phyloP scores from a whole-genome alignment of 2,888 invertebrate species.

The Aphodius granarius region DNA sequence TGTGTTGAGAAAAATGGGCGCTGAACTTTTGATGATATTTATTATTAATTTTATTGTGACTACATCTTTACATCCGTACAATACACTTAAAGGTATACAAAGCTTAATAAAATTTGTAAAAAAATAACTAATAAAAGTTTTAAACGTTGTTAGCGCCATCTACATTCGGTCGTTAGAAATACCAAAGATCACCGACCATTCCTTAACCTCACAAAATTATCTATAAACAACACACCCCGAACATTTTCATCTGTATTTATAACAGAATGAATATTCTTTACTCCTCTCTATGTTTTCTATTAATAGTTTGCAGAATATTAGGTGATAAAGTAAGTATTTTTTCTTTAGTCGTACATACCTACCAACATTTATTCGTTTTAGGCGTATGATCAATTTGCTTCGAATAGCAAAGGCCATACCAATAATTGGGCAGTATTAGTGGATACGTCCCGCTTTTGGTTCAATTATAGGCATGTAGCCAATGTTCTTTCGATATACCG shows the following conservation, averaged over 20 bases:
- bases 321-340: not conserved
- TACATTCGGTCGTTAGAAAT: too few relatives aligned
- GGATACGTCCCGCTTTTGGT: slow-evolving; percentile 99
- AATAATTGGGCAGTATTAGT: slow-evolving; percentile 99
- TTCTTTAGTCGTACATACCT: not conserved
- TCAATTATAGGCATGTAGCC: slow-evolving; percentile 99
- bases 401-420: slow-evolving; percentile 67
- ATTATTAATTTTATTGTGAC: too few relatives aligned
- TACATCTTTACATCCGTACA: too few relatives aligned
- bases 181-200: too few relatives aligned
- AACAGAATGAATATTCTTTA: not conserved
- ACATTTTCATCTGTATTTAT: not conserved
- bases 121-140: too few relatives aligned
- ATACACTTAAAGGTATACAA: too few relatives aligned
- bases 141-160: too few relatives aligned
- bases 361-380: not conserved
- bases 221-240: not conserved
- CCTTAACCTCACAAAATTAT: not conserved
- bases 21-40: too few relatives aligned
- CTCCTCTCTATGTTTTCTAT: not conserved
- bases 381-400: slow-evolving; percentile 31
- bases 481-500: slow-evolving; percentile 98
- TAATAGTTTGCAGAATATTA: not conserved
- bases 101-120: too few relatives aligned
- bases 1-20: too few relatives aligned